Evolutionary conservation across 2,888 invertebrate species (phyloP), one percentile per base, ranked within the genome.

Genomic region (Hydropsyche betteni): DNA sequence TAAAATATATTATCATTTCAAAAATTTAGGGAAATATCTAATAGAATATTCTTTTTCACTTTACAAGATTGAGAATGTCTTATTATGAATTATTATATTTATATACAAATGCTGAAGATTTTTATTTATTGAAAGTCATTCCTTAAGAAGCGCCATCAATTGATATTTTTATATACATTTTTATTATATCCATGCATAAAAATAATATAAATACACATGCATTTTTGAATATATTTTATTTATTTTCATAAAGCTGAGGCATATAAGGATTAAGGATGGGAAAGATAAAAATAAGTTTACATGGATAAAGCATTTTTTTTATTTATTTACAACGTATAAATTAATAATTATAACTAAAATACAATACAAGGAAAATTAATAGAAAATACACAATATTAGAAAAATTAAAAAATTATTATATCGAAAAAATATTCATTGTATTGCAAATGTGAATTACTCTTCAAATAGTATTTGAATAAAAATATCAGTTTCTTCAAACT

Each of bases 401-500:
- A 10, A n/a, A 36, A 12, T 34, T 12, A 7, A 64, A 64, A 64
- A 64, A 8, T 24, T 16, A 58, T 58, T 16, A 64, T 12, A 64
- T 34, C 34, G 36, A 10, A 33, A 64, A 64, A 36, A 36, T 3
- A 14, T 69, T 44, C 51, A 10, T 16, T 64, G 34, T 64, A 24
- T 64, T 34, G 16, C 16, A 55, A 55, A 64, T 64, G 36, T 64
- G 36, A 6, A 55, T 64, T 64, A 24, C 33, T 64, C 12, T 64
- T 64, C 33, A 36, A 64, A 85, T 2, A 2, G 24, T 24, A 24
- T 24, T 24, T 24, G 24, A 24, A 24, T 24, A 24, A 24, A 24
- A 24, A 24, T 24, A 24, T 24, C 24, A 24, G 24, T 24, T 24
- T 24, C 24, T 24, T n/a, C n/a, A n/a, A n/a, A n/a, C n/a, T n/a